phyloP scores from a whole-genome alignment of 2,113 vertebrate genomes.

The Zosterops pallidus region DNA sequence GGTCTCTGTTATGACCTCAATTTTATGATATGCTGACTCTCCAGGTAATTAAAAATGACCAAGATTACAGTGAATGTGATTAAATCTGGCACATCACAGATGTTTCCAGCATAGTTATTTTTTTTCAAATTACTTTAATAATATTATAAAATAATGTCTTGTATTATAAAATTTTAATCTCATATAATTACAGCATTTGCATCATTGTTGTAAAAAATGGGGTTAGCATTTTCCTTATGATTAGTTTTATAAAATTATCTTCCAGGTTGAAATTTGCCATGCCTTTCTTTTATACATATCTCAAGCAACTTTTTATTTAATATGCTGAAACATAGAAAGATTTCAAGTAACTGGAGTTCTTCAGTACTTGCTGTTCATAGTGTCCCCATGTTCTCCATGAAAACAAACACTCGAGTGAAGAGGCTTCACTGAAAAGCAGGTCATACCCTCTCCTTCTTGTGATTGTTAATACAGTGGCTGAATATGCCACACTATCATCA shows the following conservation, averaged over 20 bases:
- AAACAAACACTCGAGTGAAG: background rate
- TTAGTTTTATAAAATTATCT: background rate
- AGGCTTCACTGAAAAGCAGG: background rate
- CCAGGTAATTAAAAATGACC: slow-evolving; percentile 60
- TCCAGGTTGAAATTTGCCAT: background rate
- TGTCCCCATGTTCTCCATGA: background rate
- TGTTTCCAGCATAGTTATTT: slow-evolving; percentile 2
- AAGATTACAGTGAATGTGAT: slow-evolving; percentile 25
- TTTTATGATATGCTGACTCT: slow-evolving; percentile 59
- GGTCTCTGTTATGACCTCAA: slow-evolving; percentile 52
- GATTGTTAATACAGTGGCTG: background rate
- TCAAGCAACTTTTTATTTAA: background rate
- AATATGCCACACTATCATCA: background rate
- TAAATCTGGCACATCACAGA: slow-evolving; percentile 59
- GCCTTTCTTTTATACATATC: background rate
- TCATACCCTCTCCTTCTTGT: background rate
- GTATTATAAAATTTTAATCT: background rate
- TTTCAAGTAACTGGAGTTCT: background rate
- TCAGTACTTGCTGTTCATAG: background rate
- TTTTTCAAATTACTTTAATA: slow-evolving; percentile 30
- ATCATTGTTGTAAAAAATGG: background rate
- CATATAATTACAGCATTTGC: background rate
- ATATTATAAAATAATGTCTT: background rate
- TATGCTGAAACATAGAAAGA: background rate
- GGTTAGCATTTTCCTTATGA: background rate